These are phyloP conservation scores for Charaxes varanes DNA, from an alignment of 1,140 invertebrate genomes.

Conservation along the genomic window DNA sequence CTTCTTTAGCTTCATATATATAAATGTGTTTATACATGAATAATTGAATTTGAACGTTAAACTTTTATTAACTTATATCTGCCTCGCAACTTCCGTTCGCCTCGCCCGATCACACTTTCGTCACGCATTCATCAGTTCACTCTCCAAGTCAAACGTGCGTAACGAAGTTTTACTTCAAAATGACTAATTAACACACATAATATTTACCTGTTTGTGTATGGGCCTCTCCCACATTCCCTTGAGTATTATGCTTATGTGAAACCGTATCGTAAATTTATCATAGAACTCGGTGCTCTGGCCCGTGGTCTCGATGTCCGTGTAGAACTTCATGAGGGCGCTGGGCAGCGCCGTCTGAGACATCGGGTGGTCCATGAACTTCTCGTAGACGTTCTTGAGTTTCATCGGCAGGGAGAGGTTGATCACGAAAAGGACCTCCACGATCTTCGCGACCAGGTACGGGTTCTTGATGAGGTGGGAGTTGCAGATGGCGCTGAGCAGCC, in stretches of 20 bases:
- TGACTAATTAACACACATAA: background rate
- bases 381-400: constrained; percentile 74
- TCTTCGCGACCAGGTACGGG: constrained; percentile 96
- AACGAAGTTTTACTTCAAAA: no score
- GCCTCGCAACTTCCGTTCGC: no score
- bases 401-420: constrained; percentile 90
- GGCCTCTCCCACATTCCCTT: constrained; percentile 90
- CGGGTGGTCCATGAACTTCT: constrained; percentile 84
- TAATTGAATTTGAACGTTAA: no score
- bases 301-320: constrained; percentile 98
- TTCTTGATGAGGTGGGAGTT: constrained; percentile 93
- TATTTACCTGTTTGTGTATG: constrained; percentile 69
- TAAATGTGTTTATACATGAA: no score
- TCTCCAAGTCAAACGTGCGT: no score
- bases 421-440: constrained; percentile 95
- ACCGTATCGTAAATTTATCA: constrained; percentile 98
- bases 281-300: constrained; percentile 98
- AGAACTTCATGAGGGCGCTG: constrained; percentile 96
- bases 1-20: no score
- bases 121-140: no score
- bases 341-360: constrained; percentile 89
- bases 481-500: constrained; percentile 92
- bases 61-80: no score
- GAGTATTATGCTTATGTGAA: constrained; percentile 97
- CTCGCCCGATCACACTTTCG: no score